Evolutionary conservation across 2,113 vertebrate species (phyloP).

Genomic region (Zosterops pallidus): DNA sequence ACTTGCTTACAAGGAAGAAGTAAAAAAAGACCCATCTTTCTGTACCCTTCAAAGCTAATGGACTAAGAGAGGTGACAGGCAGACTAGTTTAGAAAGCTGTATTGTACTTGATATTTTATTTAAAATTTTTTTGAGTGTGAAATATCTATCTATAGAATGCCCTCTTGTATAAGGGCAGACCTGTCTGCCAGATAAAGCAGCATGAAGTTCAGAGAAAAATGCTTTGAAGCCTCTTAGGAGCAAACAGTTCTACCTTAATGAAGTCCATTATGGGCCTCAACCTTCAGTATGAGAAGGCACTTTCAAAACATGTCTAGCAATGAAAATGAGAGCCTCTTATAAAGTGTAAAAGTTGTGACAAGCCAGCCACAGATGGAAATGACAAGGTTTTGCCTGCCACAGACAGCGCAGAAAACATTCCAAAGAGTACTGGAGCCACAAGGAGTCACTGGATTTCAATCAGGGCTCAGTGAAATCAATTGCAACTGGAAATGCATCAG

Average conservation of each 20-base stretch:
- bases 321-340: slow-evolving; percentile 22
- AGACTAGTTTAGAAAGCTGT: not conserved
- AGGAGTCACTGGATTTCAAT: not conserved
- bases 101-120: slow-evolving; percentile 35
- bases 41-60: not conserved
- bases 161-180: not conserved
- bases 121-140: not conserved
- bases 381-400: slow-evolving; percentile 30
- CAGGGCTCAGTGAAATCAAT: not conserved
- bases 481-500: not conserved
- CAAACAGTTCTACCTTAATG: slow-evolving; percentile 39
- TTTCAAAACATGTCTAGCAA: slow-evolving; percentile 3
- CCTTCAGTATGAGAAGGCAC: slow-evolving; percentile 28
- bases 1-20: not conserved
- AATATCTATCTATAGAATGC: slow-evolving; percentile 19
- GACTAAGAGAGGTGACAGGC: not conserved
- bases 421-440: not conserved
- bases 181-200: slow-evolving; percentile 10
- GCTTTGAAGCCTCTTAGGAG: slow-evolving; percentile 34
- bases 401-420: slow-evolving; percentile 32
- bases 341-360: slow-evolving; percentile 55
- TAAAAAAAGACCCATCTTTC: not conserved
- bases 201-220: slow-evolving; percentile 7
- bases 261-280: slow-evolving; percentile 51
- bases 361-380: slow-evolving; percentile 3